Percentiles rank a stretch among this genome's conserved stretches.
Conservation (phyloP, 1,140 invertebrate genomes). For the Drosophila serrata region DNA sequence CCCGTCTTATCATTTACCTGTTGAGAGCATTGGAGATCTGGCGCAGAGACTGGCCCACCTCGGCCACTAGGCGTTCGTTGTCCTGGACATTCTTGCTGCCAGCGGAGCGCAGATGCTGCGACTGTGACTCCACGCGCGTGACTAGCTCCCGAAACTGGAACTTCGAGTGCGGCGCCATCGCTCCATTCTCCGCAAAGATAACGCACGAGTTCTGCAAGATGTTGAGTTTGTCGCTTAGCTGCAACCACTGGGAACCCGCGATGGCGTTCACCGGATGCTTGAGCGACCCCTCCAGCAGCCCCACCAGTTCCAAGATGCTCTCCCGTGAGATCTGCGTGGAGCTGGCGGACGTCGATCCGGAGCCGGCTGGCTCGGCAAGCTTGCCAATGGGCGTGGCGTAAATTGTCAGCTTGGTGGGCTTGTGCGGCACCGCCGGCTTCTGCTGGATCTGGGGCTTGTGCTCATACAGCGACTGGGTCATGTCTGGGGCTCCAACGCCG, state of each 20-base stretch:
- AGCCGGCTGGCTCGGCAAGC: conserved; percentile 68
- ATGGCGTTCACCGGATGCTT: conserved; percentile 88
- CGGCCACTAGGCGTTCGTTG: conserved; percentile 89
- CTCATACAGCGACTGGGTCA: conserved; percentile 75
- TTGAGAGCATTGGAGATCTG: conserved; percentile 93
- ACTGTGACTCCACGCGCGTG: conserved; percentile 92
- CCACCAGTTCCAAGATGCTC: conserved; percentile 90
- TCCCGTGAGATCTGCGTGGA: conserved; percentile 87
- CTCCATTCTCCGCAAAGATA: conserved; percentile 89
- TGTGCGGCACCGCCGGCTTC: conserved; percentile 87
- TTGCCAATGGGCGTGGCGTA: conserved; percentile 87
- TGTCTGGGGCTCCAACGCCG: conserved; percentile 50
- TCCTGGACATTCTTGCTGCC: conserved; percentile 90
- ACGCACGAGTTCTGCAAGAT: conserved; percentile 92
- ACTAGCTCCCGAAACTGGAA: conserved; percentile 96
- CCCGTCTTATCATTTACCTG: conserved; percentile 88
- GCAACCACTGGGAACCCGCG: conserved; percentile 90
- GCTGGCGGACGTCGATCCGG: conserved; percentile 46
- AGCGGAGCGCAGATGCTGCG: conserved; percentile 90
- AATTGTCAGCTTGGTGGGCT: conserved; percentile 87
- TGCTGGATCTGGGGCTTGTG: conserved; percentile 46
- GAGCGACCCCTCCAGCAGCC: conserved; percentile 89
- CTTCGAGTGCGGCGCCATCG: conserved; percentile 93
- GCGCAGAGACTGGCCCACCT: conserved; percentile 92
- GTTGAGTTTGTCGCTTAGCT: conserved; percentile 93